phyloP scores from a whole-genome alignment of 2,797 vertebrate genomes.

The Cossypha heuglini region DNA sequence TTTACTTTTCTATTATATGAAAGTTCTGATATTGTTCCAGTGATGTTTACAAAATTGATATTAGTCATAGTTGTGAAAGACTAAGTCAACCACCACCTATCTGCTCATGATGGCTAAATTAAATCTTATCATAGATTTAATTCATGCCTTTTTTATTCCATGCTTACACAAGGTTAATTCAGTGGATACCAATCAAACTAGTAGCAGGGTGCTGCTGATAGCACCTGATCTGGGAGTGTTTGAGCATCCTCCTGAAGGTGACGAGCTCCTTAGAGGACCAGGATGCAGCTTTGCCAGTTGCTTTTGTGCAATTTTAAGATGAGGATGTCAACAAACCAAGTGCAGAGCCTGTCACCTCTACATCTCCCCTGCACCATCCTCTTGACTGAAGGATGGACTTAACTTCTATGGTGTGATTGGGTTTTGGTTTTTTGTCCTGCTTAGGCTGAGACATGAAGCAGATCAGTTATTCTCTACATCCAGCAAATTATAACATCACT shows the following conservation, averaged over 20 bases:
- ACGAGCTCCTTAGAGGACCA: not conserved
- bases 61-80: not conserved
- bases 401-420: not conserved
- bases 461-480: not conserved
- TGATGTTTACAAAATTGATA: not conserved
- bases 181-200: not conserved
- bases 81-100: not conserved
- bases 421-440: not conserved
- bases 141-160: not conserved
- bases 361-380: not conserved
- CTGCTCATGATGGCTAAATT: not conserved
- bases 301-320: not conserved
- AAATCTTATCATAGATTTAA: not conserved
- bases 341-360: not conserved
- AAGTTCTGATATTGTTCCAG: not conserved
- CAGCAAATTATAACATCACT: not conserved
- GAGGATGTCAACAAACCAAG: fast-evolving
- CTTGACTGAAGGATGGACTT: not conserved
- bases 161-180: not conserved
- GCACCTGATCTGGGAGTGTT: not conserved
- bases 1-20: not conserved
- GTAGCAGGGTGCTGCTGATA: not conserved
- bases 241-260: not conserved
- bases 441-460: not conserved
- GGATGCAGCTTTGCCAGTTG: not conserved